phyloP scores from a whole-genome alignment of 1,140 invertebrate species.

The Drosophila sucinea region DNA sequence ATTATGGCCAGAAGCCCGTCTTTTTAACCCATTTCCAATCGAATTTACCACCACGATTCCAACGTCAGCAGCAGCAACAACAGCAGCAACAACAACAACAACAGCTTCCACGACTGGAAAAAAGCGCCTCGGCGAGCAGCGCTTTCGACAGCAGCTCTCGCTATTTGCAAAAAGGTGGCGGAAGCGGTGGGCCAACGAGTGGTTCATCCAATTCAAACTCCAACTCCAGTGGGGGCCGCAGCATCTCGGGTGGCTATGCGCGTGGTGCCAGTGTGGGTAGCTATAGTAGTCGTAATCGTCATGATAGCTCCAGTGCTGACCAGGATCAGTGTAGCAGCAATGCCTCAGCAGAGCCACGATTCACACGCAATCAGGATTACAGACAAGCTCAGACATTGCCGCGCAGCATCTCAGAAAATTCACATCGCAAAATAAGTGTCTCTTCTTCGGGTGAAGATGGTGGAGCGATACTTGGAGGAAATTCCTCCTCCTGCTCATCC shows the following conservation, averaged over 20 bases:
- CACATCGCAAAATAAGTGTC: conserved; percentile 81
- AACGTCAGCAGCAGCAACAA: conserved; percentile 88
- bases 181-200: conserved; percentile 8
- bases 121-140: conserved; percentile 81
- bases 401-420: conserved; percentile 81
- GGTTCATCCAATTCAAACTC: conserved; percentile 11
- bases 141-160: conserved; percentile 84
- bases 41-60: conserved; percentile 93
- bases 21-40: conserved; percentile 90
- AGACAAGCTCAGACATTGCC: conserved; percentile 65
- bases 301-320: conserved; percentile 73
- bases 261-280: conserved; percentile 41
- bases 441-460: conserved; percentile 70
- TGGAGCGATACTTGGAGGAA: conserved; percentile 23
- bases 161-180: conserved; percentile 71
- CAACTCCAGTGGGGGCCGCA: conserved; percentile 53
- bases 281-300: conserved; percentile 62
- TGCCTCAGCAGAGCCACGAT: conserved; percentile 56
- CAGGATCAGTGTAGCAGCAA: conserved; percentile 43
- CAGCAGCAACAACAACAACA: conserved; percentile 52
- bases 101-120: conserved; percentile 71
- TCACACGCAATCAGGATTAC: conserved; percentile 55
- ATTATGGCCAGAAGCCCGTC: conserved; percentile 79
- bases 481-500: conserved; percentile 55
- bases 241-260: conserved; percentile 58